Percentiles rank a stretch among this genome's conserved stretches.
phyloP scores from a whole-genome alignment of 1,140 invertebrate species.

The Asbolus verrucosus region DNA sequence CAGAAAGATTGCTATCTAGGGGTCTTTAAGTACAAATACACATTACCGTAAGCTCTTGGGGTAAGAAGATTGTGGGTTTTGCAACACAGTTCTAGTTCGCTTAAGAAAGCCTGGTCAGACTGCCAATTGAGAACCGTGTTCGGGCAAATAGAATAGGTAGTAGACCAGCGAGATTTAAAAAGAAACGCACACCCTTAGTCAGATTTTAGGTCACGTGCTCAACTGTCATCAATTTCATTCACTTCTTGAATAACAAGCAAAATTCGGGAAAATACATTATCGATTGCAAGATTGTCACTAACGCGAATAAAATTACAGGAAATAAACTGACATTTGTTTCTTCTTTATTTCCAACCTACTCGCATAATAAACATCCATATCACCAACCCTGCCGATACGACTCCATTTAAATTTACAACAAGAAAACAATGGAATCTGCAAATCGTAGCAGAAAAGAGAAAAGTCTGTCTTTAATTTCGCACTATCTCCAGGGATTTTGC shows the following conservation, averaged over 20 bases:
- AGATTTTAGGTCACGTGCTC: constrained; percentile 27
- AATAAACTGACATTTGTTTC: constrained; percentile 29
- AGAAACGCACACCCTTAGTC: constrained; percentile 26
- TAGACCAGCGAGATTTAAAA: constrained; percentile 18
- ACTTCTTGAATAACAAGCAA: constrained; percentile 31
- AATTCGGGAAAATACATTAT: constrained; percentile 25
- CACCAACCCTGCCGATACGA: background rate
- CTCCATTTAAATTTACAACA: constrained; percentile 15
- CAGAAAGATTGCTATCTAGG: constrained; percentile 41
- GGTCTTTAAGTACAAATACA: constrained; percentile 47
- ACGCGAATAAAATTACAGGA: constrained; percentile 33
- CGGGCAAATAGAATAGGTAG: constrained; percentile 36
- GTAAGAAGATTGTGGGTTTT: constrained; percentile 45
- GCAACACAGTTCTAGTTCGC: constrained; percentile 38
- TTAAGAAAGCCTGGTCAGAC: constrained; percentile 35
- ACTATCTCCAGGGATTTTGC: constrained; percentile 23
- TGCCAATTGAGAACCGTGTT: constrained; percentile 32
- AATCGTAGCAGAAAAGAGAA: constrained; percentile 26
- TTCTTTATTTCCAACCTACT: constrained; percentile 19
- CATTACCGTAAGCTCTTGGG: constrained; percentile 44
- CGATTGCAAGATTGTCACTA: constrained; percentile 38
- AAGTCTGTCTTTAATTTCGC: constrained; percentile 38
- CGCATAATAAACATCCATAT: constrained; percentile 22
- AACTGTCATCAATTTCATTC: constrained; percentile 38
- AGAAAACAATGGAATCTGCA: constrained; percentile 24